Conservation (phyloP, 2,113 vertebrate species). For the Gobio gobio region DNA sequence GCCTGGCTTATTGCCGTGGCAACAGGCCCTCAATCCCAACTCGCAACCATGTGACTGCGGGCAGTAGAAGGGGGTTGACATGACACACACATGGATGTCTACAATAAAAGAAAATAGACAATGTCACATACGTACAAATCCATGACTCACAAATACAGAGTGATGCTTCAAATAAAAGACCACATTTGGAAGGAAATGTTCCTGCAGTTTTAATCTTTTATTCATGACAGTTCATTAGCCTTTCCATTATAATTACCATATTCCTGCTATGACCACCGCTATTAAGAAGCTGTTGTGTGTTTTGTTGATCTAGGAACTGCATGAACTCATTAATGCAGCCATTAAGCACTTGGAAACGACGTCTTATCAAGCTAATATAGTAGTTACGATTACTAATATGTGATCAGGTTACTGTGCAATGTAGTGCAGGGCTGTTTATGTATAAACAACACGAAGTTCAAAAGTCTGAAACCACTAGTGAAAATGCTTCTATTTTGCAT, state of each 20-base stretch:
- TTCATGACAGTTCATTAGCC: constrained; percentile 10
- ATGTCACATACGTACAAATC: background rate
- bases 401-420: constrained; percentile 1
- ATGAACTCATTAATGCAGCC: background rate
- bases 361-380: background rate
- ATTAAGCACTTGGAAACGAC: background rate
- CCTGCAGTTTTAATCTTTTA: background rate
- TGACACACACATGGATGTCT: background rate
- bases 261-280: background rate
- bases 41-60: constrained; percentile 71
- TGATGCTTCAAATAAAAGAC: background rate
- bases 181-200: background rate
- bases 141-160: background rate
- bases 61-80: constrained; percentile 56
- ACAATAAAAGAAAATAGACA: background rate
- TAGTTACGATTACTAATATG: background rate
- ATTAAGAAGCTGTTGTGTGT: background rate
- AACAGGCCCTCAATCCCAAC: constrained; percentile 80
- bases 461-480: background rate
- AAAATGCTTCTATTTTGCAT: background rate
- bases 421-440: background rate
- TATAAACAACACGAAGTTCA: background rate
- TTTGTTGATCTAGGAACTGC: background rate
- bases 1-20: constrained; percentile 78
- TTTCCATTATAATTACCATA: background rate